Base-by-base conservation (phyloP, 2,888 invertebrate species). In the Apodemia zela region DNA sequence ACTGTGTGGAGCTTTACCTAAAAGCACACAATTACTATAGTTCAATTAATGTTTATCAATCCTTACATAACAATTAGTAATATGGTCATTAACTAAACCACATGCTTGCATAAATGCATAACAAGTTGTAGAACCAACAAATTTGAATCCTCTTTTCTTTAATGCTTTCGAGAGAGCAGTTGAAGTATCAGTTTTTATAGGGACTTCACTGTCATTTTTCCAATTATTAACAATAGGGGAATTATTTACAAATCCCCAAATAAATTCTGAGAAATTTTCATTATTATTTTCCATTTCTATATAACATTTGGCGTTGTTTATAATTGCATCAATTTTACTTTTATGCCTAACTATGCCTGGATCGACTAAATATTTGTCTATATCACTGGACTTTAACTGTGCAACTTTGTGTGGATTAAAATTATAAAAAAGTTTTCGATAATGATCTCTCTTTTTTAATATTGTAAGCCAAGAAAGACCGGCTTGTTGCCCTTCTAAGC, bases 21-120 rank as follows among this genome's bases (percentile, higher is more conserved):
- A 38, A 38, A 5, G 13, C 13, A 38, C 1, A 38, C 42, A 42
- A 42, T 15, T 42, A 15, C 15, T 6, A 54, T 13, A 18, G 15
- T 25, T 54, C 25, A 13, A 6, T 54, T 54, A 54, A 18, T 25
- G 25, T 54, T 21, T 54, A 42, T 0, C 15, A 25, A 7, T 54
- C 11, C 54, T 33, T n/a, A 58, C 33, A 51, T 54, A 51, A 76
- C 89, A 89, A 59, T 69, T 72, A 54, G 65, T 51, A 54, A 82
- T 66, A 69, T 90, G 90, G 67, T 89, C 89, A 77, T 89, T 82
- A 2, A 90, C 81, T 67, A 90, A 75, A 15, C 90, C 90, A 78
- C 89, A 84, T 51, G 89, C 89, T 76, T 90, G 89, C 89, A 89
- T 89, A 70, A 87, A 89, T 54, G 89, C 84, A 75, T 89, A 89